Evolutionary conservation across 2,797 vertebrate species (phyloP), one percentile per base, ranked within the genome.

Genomic region (Muscicapa comitata): DNA sequence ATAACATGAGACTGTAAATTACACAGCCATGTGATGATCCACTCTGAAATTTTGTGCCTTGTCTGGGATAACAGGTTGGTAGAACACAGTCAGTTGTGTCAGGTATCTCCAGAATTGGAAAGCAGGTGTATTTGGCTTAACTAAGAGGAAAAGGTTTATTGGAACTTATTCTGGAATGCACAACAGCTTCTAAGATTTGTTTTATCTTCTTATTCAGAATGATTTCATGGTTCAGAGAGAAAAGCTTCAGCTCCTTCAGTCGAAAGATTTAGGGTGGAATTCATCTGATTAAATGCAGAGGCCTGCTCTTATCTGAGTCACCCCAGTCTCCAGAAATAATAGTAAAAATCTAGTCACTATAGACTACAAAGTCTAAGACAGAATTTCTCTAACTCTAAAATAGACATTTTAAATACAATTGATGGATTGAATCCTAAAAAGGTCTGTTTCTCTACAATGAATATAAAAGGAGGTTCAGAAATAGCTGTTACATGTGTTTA

Each of bases 321-420:
- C 15, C n/a, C 21, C 24, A 42, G n/a, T 42, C 26, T 77, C 65
- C 48, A 40, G 5, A 28, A 66, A 78, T 65, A 63, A 88, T 68
- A 68, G 21, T 24, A 93, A 74, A 90, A 90, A 72, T 65, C 66
- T 78, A 90, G 58, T 70, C 51, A 75, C 76, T 84, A 15, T 3
- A 47, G 45, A 59, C 45, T 66, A 45, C 24, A 54, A 77, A 92
- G 65, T 35, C 55, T 59, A 63, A 74, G 40, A 20, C 25, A 78
- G 61, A 95, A 93, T 75, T 94, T 45, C 50, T 92, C 50, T 81
- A 48, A 67, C 42, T 86, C n/a, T 62, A 62, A 93, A 90, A 31
- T 1, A 65, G 54, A 63, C n/a, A 62, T 72, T 93, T 88, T 50
- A 43, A 90, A 86, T 81, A 65, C n/a, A 61, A 54, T 29, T 5